phyloP scores from a whole-genome alignment of 2,113 vertebrate species.

The Hepsetus odoe region DNA sequence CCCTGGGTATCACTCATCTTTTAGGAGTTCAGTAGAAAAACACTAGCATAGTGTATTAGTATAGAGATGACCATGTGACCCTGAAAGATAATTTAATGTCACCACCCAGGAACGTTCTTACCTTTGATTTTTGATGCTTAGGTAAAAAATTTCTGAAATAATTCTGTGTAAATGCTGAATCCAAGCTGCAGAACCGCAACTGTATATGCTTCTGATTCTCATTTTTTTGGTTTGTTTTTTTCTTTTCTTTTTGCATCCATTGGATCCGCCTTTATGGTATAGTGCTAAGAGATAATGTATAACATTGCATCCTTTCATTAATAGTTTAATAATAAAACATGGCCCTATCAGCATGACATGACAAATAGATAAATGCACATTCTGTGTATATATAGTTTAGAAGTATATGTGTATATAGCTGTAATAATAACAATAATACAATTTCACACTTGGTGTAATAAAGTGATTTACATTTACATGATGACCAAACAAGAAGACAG shows the following conservation, averaged over 20 bases:
- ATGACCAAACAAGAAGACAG: neutral
- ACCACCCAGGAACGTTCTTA: conserved; percentile 40
- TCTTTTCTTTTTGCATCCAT: no score
- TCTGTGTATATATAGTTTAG: neutral
- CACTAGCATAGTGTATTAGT: no score
- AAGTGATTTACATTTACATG: neutral
- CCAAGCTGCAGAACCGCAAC: conserved; percentile 3
- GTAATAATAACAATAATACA: neutral
- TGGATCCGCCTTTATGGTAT: neutral
- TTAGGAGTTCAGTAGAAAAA: no score
- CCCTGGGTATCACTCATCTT: neutral
- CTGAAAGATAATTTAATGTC: conserved; percentile 64
- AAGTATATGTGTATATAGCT: no score
- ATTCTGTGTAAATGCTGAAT: neutral
- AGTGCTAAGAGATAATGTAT: neutral
- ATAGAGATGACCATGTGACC: conserved; percentile 58
- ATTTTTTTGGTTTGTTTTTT: neutral
- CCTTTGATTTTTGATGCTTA: no score
- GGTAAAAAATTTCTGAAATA: no score
- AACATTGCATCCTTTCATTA: neutral
- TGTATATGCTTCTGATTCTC: neutral
- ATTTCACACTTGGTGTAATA: neutral
- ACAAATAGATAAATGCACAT: neutral
- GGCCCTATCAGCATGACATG: neutral
- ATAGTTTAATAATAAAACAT: neutral